Percentiles rank a stretch among this genome's conserved stretches.
phyloP scores from a whole-genome alignment of 2,888 invertebrate species.

The Saturnia pavonia region DNA sequence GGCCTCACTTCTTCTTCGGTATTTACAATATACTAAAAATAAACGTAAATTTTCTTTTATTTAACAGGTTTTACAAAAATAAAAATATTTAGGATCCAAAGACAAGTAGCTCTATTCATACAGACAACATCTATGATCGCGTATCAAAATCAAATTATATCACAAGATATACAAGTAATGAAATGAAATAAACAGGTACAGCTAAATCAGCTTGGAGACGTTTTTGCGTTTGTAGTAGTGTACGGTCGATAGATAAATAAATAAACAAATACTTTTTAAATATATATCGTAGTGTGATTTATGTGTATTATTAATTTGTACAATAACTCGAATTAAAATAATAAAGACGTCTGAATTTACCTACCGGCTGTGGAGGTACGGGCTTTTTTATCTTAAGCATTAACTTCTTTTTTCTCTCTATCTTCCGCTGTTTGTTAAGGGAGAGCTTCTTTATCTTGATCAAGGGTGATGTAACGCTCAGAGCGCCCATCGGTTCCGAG shows the following conservation, averaged over 20 bases:
- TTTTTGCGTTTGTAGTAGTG: too few relatives aligned
- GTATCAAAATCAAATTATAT: too few relatives aligned
- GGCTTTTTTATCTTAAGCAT: constrained; percentile 32
- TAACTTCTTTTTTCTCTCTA: constrained; percentile 39
- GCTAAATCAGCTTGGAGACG: too few relatives aligned
- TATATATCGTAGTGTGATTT: too few relatives aligned
- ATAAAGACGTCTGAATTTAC: background rate
- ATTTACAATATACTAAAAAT: background rate
- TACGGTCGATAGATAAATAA: too few relatives aligned
- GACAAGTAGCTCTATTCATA: too few relatives aligned
- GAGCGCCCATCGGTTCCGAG: constrained; percentile 40
- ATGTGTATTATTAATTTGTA: background rate
- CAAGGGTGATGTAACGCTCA: constrained; percentile 46
- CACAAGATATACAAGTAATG: too few relatives aligned
- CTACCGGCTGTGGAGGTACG: constrained; percentile 10
- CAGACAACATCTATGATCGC: too few relatives aligned
- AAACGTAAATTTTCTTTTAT: background rate
- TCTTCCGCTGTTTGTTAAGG: constrained; percentile 41
- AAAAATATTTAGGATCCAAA: background rate
- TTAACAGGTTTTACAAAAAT: background rate
- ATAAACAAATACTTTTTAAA: too few relatives aligned
- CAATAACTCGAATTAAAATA: background rate
- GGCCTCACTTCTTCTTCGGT: background rate
- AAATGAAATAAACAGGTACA: too few relatives aligned
- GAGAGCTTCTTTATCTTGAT: constrained; percentile 52